phyloP scores from a whole-genome alignment of 2,113 vertebrate genomes.

The Mungos mungo region DNA sequence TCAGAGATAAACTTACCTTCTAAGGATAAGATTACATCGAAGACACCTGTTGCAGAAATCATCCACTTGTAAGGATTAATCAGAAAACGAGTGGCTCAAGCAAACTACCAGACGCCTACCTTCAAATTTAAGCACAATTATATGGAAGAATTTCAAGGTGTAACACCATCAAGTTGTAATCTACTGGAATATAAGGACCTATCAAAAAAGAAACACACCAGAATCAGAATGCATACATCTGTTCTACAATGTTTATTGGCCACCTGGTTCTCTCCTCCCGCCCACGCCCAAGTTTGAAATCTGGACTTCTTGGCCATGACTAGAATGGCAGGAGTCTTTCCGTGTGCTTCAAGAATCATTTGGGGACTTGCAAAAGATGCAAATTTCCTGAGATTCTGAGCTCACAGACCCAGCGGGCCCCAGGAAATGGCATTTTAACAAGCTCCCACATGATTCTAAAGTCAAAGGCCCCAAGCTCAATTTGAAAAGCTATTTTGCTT shows the following conservation, averaged over 20 bases:
- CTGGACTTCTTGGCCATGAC: neutral
- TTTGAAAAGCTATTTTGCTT: neutral
- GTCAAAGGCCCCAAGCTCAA: neutral
- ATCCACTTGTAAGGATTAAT: neutral
- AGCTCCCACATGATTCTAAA: neutral
- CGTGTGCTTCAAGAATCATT: neutral
- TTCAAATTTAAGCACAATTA: neutral
- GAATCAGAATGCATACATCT: neutral
- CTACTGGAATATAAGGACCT: neutral
- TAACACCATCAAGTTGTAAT: neutral
- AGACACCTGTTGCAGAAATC: neutral
- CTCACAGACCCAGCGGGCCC: neutral
- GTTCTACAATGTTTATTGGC: neutral
- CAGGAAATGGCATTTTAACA: neutral
- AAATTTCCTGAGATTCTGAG: neutral
- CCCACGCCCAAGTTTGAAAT: neutral
- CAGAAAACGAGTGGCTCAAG: neutral
- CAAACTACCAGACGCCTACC: neutral
- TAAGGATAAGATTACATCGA: neutral
- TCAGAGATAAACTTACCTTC: neutral
- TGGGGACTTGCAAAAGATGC: neutral
- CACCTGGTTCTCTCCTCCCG: neutral
- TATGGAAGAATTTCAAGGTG: neutral
- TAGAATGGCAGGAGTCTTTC: neutral
- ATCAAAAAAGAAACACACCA: neutral